Evolutionary conservation across 2,797 vertebrate species (phyloP).

Genomic region (Pampus argenteus): DNA sequence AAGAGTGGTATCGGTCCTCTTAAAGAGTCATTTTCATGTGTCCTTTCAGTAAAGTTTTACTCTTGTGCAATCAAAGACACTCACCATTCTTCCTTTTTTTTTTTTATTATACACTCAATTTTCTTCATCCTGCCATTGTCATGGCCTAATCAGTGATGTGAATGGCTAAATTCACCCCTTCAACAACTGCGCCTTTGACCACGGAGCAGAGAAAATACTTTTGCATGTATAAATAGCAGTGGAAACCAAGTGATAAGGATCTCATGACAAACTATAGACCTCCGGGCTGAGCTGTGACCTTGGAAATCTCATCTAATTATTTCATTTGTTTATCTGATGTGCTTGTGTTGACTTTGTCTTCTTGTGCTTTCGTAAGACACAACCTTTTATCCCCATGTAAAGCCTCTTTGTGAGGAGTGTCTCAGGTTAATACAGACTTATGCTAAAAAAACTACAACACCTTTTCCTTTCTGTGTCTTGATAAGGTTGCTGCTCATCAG

Average conservation of each 20-base stretch:
- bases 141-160: slow-evolving; percentile 25
- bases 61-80: slow-evolving; percentile 4
- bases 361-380: slow-evolving; percentile 1
- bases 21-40: not conserved
- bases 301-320: not conserved
- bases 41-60: not conserved
- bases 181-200: slow-evolving; percentile 55
- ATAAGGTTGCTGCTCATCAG: not conserved
- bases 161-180: slow-evolving; percentile 37
- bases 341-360: not conserved
- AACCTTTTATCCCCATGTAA: not conserved
- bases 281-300: slow-evolving; percentile 29
- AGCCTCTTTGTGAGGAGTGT: not conserved
- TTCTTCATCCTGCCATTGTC: not conserved
- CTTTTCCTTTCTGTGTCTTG: slow-evolving; percentile 1
- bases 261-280: slow-evolving; percentile 49
- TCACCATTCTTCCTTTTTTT: not conserved
- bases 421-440: not conserved
- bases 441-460: not conserved
- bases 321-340: not conserved
- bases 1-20: not conserved
- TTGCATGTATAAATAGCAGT: slow-evolving; percentile 53
- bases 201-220: slow-evolving; percentile 23
- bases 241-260: slow-evolving; percentile 37
- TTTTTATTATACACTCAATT: slow-evolving; percentile 5